A percentile compares a stretch with the other conserved stretches of the same genome.
Conservation (phyloP, 2,797 vertebrate species). For the Telmatherina bonti region DNA sequence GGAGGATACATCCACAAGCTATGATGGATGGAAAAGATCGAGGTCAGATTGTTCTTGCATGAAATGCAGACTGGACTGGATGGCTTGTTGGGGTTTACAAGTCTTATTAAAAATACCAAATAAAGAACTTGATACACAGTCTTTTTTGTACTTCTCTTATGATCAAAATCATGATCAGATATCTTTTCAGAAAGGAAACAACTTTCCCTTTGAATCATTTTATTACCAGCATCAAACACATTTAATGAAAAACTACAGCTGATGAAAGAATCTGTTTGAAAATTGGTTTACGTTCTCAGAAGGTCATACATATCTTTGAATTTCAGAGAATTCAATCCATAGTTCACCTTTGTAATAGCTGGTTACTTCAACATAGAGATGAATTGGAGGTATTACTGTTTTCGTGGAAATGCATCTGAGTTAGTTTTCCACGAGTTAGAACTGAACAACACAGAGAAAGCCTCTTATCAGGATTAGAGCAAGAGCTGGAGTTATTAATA, state of each 20-base stretch:
- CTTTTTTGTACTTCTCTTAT: conserved; percentile 6
- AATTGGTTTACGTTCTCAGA: conserved; percentile 36
- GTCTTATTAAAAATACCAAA: not conserved
- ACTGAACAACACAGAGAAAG: conserved; percentile 70
- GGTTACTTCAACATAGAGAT: conserved; percentile 30
- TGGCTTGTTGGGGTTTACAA: not conserved
- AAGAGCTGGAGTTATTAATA: conserved; percentile 69
- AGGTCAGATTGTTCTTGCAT: not conserved
- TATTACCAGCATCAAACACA: not conserved
- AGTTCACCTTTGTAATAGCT: conserved; percentile 20
- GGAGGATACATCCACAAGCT: not conserved
- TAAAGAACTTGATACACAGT: not conserved
- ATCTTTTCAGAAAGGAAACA: conserved; percentile 2
- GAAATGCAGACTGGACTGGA: not conserved
- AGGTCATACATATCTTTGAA: conserved; percentile 18
- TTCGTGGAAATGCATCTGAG: conserved; percentile 59
- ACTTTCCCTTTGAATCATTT: not conserved
- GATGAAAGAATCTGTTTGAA: conserved; percentile 28
- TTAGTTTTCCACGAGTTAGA: conserved; percentile 54
- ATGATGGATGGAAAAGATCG: not conserved
- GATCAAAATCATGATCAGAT: not conserved
- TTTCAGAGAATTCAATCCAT: conserved; percentile 43
- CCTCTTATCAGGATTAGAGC: conserved; percentile 78
- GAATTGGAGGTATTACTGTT: conserved; percentile 40
- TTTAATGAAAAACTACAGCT: conserved; percentile 4